Evolutionary conservation across 2,113 vertebrate species (phyloP).

Genomic region (Actenoides lindsayi): DNA sequence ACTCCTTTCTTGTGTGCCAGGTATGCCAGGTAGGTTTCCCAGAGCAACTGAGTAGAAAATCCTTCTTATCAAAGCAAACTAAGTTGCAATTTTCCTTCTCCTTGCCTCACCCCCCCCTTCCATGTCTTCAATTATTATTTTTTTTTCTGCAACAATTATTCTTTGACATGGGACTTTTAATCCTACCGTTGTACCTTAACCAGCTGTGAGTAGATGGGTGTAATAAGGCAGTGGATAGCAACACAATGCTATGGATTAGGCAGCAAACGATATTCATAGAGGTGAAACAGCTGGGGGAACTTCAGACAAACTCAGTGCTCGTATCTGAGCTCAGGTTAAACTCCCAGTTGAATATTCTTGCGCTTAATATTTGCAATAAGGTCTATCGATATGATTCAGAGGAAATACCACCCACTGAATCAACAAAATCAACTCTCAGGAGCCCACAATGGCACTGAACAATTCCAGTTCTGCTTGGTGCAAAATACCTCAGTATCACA

Average conservation of each 20-base stretch:
- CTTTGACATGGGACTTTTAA: neutral
- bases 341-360: neutral
- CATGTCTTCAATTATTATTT: neutral
- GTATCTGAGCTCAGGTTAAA: neutral
- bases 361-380: neutral
- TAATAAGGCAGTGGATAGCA: neutral
- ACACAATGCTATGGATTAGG: neutral
- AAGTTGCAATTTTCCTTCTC: neutral
- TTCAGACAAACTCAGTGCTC: neutral
- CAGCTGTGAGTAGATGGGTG: neutral
- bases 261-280: neutral
- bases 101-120: neutral
- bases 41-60: neutral
- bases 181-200: neutral
- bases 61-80: neutral
- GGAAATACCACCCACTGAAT: neutral
- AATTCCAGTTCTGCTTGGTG: neutral
- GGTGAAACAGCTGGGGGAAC: neutral
- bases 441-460: neutral
- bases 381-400: conserved; percentile 37
- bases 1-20: neutral
- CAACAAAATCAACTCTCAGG: neutral
- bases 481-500: neutral
- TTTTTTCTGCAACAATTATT: neutral
- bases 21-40: neutral